Conservation (phyloP, 2,888 invertebrate species). For the Tetragnatha montana region DNA sequence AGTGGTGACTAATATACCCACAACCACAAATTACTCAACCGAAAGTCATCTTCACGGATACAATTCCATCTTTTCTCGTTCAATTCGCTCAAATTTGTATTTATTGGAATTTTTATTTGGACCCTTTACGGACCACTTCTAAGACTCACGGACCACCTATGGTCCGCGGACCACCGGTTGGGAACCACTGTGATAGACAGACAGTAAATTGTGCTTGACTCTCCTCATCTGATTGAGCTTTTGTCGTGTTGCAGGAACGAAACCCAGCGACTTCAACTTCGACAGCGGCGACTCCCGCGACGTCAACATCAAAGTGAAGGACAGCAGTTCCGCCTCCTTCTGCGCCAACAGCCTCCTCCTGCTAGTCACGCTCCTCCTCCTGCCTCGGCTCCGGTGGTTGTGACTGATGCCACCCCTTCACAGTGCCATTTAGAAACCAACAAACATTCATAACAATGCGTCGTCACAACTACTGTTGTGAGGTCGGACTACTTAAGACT, state of each 20-base stretch:
- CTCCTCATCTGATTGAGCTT: too few species aligned
- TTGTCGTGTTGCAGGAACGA: slow-evolving; percentile 45
- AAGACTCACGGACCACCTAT: too few species aligned
- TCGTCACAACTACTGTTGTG: not conserved
- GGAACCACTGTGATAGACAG: too few species aligned
- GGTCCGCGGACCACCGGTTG: too few species aligned
- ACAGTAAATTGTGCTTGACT: too few species aligned
- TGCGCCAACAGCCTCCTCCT: slow-evolving; percentile 27
- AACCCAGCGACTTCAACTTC: slow-evolving; percentile 66
- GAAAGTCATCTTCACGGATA: too few species aligned
- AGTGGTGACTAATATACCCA: too few species aligned
- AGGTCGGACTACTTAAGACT: not conserved
- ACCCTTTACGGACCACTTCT: too few species aligned
- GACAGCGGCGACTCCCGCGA: slow-evolving; percentile 54
- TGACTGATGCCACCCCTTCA: slow-evolving; percentile 51
- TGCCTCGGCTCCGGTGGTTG: slow-evolving; percentile 36
- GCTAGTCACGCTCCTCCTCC: slow-evolving; percentile 50
- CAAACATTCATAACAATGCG: slow-evolving; percentile 24
- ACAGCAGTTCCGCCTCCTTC: slow-evolving; percentile 38
- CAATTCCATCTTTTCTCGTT: too few species aligned
- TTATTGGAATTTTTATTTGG: too few species aligned
- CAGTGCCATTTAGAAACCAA: slow-evolving; percentile 64
- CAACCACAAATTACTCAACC: too few species aligned
- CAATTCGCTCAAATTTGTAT: too few species aligned
- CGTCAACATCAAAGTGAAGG: slow-evolving; percentile 66